Evolutionary conservation across 2,113 vertebrate genomes (phyloP), one percentile per base, ranked within the genome.

Genomic region (Pedionomus torquatus): DNA sequence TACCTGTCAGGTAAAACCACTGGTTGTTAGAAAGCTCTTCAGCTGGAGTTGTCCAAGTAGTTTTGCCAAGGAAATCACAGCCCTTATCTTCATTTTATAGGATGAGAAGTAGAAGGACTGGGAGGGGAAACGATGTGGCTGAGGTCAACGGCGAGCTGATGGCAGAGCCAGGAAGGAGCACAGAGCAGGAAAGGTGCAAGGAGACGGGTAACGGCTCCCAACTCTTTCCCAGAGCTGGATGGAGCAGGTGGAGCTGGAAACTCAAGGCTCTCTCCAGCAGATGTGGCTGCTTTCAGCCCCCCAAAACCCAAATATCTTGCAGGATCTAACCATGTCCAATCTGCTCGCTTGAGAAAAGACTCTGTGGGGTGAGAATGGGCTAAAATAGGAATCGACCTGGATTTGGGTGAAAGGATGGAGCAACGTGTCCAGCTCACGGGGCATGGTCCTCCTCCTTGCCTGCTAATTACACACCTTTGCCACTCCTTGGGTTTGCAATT

Each of bases 301-400:
- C 64, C n/a, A 10, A 26, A 70, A 66, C 66, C 8, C 10, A 35
- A 83, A 68, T 5, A 4, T 18, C 39, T 44, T 55, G 6, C 41
- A 10, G 6, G 77, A n/a, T 52, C 11, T 11, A 54, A 52, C 33
- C 2, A 0, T 1, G 1, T n/a, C 46, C 31, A 25, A 64, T 4
- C 37, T 13, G 28, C 26, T 51, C 1, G 0, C 39, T 61, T 35
- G n/a, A 65, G 44, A 23, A 75, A 58, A 78, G n/a, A 18, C 0
- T 0, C 10, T 14, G 16, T 24, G 46, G 23, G 64, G 35, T 41
- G 41, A 72, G 48, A 81, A 68, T 1, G 26, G 15, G 9, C 30
- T 71, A 16, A 66, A 68, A 41, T 10, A 39, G 61, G 55, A 37
- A n/a, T 63, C 41, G 46, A 11, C 17, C 21, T 39, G 49, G 35